Conservation (phyloP, 2,113 vertebrate genomes). For the Eulemur macaco region DNA sequence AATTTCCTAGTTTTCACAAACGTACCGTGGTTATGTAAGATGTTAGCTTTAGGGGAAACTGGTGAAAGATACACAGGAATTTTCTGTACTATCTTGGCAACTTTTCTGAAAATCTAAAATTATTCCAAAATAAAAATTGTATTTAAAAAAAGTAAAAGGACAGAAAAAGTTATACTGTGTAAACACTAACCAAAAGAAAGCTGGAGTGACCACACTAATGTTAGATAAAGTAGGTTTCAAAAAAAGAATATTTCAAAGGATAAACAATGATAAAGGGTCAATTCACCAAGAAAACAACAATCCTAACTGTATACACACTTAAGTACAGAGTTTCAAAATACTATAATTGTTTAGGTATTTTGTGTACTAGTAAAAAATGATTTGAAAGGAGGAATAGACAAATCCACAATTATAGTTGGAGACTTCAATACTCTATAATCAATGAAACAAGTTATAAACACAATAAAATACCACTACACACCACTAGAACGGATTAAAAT, state of each 20-base stretch:
- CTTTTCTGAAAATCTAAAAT: conserved; percentile 3
- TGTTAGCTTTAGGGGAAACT: background rate
- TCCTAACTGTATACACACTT: background rate
- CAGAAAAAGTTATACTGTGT: background rate
- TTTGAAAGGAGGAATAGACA: background rate
- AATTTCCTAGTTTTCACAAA: background rate
- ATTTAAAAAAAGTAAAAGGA: background rate
- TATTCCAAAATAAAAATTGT: background rate
- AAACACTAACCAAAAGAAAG: conserved; percentile 16
- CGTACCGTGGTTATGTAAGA: background rate
- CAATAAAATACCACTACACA: background rate
- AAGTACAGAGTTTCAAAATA: conserved; percentile 9
- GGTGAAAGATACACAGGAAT: background rate
- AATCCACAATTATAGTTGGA: background rate
- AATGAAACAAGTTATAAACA: background rate
- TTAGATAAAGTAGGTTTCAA: background rate
- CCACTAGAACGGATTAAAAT: background rate
- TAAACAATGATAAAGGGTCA: background rate
- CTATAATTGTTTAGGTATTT: too few relatives aligned
- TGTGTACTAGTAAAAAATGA: background rate
- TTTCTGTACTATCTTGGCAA: background rate
- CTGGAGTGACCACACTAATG: background rate
- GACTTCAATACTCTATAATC: background rate
- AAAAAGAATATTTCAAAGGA: background rate
- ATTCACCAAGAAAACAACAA: conserved; percentile 19